Conservation (phyloP, 2,113 vertebrate genomes). For the Collichthys lucidus region DNA sequence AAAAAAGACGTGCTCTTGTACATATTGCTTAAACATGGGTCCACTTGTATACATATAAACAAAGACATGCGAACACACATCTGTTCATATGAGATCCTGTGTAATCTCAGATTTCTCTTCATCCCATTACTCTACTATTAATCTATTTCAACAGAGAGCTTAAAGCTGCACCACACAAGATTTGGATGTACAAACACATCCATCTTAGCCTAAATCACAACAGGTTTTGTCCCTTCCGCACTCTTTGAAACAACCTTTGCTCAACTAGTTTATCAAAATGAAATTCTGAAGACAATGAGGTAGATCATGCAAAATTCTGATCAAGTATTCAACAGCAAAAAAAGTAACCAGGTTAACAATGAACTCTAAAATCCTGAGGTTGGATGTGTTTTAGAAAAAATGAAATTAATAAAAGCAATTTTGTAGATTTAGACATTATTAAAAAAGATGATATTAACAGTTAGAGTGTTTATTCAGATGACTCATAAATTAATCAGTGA, state of each 20-base stretch:
- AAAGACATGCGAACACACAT: background rate
- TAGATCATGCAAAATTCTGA: background rate
- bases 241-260: background rate
- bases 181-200: constrained; percentile 16
- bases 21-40: background rate
- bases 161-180: background rate
- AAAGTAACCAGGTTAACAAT: background rate
- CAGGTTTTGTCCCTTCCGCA: background rate
- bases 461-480: constrained; percentile 22
- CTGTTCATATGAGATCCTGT: background rate
- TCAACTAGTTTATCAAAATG: background rate
- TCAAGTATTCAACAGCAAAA: background rate
- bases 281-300: background rate
- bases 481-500: constrained; percentile 27
- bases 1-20: background rate
- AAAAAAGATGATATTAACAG: background rate
- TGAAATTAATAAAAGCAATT: background rate
- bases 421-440: background rate
- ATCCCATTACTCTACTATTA: background rate
- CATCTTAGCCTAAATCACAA: constrained; percentile 1
- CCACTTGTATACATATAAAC: background rate
- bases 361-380: background rate
- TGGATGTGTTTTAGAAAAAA: background rate
- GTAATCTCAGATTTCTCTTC: background rate
- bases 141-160: background rate